Conservation (phyloP, 2,888 invertebrate genomes). For the Drosophila flavopinicola region DNA sequence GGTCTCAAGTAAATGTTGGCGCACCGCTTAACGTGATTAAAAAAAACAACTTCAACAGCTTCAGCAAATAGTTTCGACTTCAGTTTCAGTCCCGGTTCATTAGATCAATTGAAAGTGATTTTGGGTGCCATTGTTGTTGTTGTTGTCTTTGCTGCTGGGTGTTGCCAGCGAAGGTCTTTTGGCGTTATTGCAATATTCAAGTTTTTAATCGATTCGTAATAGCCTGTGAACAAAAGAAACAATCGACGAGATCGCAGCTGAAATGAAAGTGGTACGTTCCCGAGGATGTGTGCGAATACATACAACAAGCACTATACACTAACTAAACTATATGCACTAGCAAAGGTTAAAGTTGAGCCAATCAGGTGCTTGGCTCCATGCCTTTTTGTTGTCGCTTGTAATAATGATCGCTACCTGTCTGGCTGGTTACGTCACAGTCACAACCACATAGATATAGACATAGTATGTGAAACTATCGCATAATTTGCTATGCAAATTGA, state of each 20-base stretch:
- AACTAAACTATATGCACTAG: conserved; percentile 10
- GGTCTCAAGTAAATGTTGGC: conserved; percentile 70
- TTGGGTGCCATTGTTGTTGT: conserved; percentile 53
- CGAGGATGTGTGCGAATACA: conserved; percentile 42
- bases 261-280: conserved; percentile 77
- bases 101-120: conserved; percentile 76
- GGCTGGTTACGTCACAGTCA: conserved; percentile 68
- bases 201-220: conserved; percentile 64
- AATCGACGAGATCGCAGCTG: conserved; percentile 19
- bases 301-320: conserved; percentile 3
- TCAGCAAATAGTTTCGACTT: conserved; percentile 29
- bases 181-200: conserved; percentile 47
- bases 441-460: conserved; percentile 24
- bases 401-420: conserved; percentile 23
- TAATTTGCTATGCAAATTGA: conserved; percentile 80
- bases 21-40: conserved; percentile 55
- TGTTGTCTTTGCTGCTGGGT: conserved; percentile 62
- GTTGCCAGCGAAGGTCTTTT: conserved; percentile 77
- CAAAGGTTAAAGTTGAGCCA: conserved; percentile 67
- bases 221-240: conserved; percentile 36
- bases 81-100: conserved; percentile 66
- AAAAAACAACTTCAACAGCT: conserved; percentile 19
- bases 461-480: conserved; percentile 73
- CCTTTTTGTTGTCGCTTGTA: conserved; percentile 23
- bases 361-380: conserved; percentile 25